These are phyloP conservation scores for Zalophus californianus DNA, from an alignment of 2,797 vertebrate species.

Conservation along the genomic window DNA sequence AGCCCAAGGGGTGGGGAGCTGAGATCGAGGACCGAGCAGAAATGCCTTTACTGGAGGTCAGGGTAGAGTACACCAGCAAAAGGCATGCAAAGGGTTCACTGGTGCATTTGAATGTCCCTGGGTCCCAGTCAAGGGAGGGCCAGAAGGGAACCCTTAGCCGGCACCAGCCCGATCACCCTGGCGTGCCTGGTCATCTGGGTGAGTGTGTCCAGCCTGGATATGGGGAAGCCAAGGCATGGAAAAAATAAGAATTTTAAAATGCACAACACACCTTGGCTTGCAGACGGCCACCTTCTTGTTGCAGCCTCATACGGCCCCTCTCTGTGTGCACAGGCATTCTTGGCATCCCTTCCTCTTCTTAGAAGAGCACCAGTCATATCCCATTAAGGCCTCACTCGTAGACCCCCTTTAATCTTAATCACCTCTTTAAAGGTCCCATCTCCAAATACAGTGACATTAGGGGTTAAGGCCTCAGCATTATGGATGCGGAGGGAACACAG, in stretches of 20 bases:
- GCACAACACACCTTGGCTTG: rapidly evolving
- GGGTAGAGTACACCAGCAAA: not conserved
- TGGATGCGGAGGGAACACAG: not conserved
- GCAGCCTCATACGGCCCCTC: not conserved
- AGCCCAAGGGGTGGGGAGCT: no score
- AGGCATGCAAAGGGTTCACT: not conserved
- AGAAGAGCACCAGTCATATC: not conserved
- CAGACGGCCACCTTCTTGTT: not conserved
- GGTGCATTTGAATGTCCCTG: not conserved
- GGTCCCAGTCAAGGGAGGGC: not conserved
- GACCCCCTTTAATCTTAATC: not conserved
- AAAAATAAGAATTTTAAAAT: not conserved
- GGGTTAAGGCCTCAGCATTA: not conserved
- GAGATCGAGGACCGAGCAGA: not conserved
- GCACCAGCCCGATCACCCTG: not conserved
- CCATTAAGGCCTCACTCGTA: not conserved
- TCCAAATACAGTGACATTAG: no score
- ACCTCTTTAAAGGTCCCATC: not conserved
- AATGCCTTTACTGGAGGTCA: not conserved
- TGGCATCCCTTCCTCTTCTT: not conserved
- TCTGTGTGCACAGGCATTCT: not conserved
- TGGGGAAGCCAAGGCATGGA: not conserved
- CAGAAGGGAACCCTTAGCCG: no score
- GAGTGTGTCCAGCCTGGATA: not conserved
- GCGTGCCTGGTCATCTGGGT: not conserved